Evolutionary conservation across 1,140 invertebrate genomes (phyloP).

Genomic region (Zelostemma sp.): DNA sequence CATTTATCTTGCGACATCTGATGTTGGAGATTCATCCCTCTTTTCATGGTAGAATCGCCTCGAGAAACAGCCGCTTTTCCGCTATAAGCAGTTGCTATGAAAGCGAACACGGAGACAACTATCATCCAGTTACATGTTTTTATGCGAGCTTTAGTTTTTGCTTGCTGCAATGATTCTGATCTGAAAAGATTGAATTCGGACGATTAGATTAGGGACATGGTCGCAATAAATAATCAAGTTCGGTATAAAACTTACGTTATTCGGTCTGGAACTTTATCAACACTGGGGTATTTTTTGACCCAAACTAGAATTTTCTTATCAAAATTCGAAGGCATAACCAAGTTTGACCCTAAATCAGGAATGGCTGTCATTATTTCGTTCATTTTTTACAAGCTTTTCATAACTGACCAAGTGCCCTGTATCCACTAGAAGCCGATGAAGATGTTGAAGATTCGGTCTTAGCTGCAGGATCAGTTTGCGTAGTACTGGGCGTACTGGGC

Average conservation of each 20-base stretch:
- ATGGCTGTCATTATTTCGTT: too few relatives aligned
- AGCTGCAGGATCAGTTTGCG: too few relatives aligned
- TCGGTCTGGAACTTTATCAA: slow-evolving; percentile 21
- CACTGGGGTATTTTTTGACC: slow-evolving; percentile 24
- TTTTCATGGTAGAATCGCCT: neutral
- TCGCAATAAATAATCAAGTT: neutral
- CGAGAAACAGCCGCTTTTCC: neutral
- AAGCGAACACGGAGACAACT: slow-evolving; percentile 1
- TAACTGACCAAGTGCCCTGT: too few relatives aligned
- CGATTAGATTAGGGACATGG: too few relatives aligned
- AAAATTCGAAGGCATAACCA: neutral
- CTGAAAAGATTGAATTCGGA: too few relatives aligned
- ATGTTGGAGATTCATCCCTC: neutral
- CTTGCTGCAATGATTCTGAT: neutral
- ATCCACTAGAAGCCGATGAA: too few relatives aligned
- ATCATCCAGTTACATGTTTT: slow-evolving; percentile 28
- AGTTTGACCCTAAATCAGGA: too few relatives aligned
- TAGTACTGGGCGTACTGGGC: too few relatives aligned
- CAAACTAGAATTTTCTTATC: slow-evolving; percentile 23
- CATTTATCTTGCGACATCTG: neutral
- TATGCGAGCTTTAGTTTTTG: slow-evolving; percentile 21
- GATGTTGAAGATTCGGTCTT: too few relatives aligned
- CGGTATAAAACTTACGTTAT: slow-evolving; percentile 23
- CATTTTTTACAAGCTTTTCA: too few relatives aligned
- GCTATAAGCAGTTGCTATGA: slow-evolving; percentile 4